These are phyloP conservation scores for Tinea pellionella DNA, from an alignment of 2,888 invertebrate species.

Conservation along the genomic window DNA sequence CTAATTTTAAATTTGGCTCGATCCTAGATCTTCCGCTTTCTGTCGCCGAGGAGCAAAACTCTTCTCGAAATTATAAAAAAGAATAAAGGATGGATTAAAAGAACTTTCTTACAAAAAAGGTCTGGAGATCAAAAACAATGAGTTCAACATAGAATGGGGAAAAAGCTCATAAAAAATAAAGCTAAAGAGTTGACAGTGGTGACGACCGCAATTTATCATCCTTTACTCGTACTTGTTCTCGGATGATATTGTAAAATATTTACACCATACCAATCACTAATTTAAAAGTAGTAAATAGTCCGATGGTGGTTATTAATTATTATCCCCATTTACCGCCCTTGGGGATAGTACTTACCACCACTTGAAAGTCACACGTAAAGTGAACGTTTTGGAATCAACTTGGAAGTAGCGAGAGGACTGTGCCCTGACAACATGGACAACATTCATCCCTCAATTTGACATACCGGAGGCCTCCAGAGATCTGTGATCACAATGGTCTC, in stretches of 20 bases:
- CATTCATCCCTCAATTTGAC: too few relatives aligned
- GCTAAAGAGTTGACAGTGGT: conserved; percentile 15
- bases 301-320: too few relatives aligned
- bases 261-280: neutral
- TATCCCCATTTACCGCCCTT: too few relatives aligned
- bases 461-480: too few relatives aligned
- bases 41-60: neutral
- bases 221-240: conserved; percentile 2
- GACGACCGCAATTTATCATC: conserved; percentile 15
- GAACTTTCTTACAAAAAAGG: conserved; percentile 14
- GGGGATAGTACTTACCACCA: too few relatives aligned
- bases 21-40: conserved; percentile 5
- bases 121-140: conserved; percentile 16
- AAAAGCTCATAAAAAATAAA: conserved; percentile 14
- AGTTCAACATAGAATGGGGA: conserved; percentile 14
- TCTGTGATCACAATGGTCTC: too few relatives aligned
- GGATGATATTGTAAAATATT: conserved; percentile 13
- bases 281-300: too few relatives aligned
- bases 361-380: too few relatives aligned
- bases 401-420: too few relatives aligned
- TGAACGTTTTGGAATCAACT: too few relatives aligned
- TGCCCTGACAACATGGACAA: too few relatives aligned
- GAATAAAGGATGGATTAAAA: conserved; percentile 14
- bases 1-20: conserved; percentile 12
- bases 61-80: conserved; percentile 12